Base-by-base conservation (phyloP, 2,888 invertebrate species). In the Cyclophora punctaria region DNA sequence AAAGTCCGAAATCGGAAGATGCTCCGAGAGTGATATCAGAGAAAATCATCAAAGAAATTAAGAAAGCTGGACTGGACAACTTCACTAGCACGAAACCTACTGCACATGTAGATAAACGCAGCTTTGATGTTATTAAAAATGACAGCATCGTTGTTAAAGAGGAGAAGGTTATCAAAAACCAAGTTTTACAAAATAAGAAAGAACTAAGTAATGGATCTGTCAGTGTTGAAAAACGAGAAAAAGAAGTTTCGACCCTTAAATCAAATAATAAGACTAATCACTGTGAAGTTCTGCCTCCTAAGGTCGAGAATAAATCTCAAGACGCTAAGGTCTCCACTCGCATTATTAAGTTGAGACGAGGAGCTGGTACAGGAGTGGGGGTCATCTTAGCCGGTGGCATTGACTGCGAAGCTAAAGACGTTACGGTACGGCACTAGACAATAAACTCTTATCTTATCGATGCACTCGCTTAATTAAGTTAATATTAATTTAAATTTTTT, bases 321-420 rank as follows among this genome's bases (percentile, higher is more conserved):
- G 70, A 73, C 57, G 53, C 48, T 4, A 77, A 76, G 58, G 62
- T 69, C 49, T 59, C 71, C 45, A 80, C 83, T 47, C 72, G 78
- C 58, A 71, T 63, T 33, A 75, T 87, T 55, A 73, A 78, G 44
- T 69, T 89, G 41, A 77, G 74, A 62, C 78, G 82, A 48, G 88
- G 85, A 42, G 75, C 75, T 56, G 86, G 82, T 46, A 73, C 95
- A 34, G 95, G 94, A 69, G 93, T 97, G 53, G 97, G 97, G 44
- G 93, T 97, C 54, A 96, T 95, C 45, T 85, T 97, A 63, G 96
- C 96, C 48, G 97, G 97, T 52, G 97, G 97, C 48, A 92, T 93
- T 20, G 97, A 97, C 76, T 96, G 96, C 75, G 97, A 97, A 89
- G 93, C 94, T 67, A 97, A 96, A 86, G 96, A 96, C 80, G 96